phyloP scores from a whole-genome alignment of 2,113 vertebrate genomes.

The Willisornis vidua region DNA sequence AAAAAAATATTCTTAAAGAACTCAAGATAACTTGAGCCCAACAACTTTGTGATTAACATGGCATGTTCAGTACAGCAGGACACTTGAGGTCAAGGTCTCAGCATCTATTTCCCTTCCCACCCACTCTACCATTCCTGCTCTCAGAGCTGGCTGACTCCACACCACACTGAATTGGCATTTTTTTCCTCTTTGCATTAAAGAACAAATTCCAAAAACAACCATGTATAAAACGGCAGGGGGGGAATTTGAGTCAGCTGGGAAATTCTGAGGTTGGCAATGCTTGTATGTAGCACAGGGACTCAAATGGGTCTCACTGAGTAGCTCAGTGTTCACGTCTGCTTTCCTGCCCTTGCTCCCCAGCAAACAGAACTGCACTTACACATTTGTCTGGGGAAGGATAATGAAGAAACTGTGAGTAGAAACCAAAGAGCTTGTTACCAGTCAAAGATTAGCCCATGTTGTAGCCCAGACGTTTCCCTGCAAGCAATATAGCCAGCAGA shows the following conservation, averaged over 20 bases:
- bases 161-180: not conserved
- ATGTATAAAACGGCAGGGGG: not conserved
- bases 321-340: not conserved
- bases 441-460: not conserved
- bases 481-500: constrained; percentile 8
- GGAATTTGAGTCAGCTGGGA: not conserved
- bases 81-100: not conserved
- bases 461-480: not conserved
- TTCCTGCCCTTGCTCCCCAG: not conserved
- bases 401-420: not conserved
- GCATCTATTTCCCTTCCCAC: not conserved
- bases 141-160: not conserved
- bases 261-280: not conserved
- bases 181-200: not conserved
- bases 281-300: not conserved
- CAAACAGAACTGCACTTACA: not conserved
- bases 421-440: constrained; percentile 34
- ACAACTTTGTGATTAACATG: not conserved
- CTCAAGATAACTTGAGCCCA: not conserved
- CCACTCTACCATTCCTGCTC: not conserved
- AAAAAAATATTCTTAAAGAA: not conserved
- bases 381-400: not conserved
- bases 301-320: not conserved
- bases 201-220: not conserved
- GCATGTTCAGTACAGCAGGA: not conserved